Evolutionary conservation across 2,888 invertebrate species (phyloP).

Genomic region (Syrphus vitripennis): DNA sequence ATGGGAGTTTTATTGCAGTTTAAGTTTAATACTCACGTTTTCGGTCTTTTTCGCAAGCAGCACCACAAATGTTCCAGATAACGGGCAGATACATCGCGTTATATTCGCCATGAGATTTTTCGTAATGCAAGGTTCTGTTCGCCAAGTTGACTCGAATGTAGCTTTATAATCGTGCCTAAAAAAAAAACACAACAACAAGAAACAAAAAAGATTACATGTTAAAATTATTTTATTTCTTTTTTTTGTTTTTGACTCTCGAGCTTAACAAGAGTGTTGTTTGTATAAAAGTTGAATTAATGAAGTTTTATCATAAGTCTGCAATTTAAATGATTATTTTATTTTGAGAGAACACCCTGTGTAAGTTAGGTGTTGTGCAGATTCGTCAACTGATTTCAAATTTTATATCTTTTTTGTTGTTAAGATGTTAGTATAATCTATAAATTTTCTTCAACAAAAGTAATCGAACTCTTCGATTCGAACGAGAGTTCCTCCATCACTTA

Average conservation of each 20-base stretch:
- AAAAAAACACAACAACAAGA: not conserved
- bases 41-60: constrained; percentile 83
- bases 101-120: constrained; percentile 81
- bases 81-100: constrained; percentile 84
- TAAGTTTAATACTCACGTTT: constrained; percentile 80
- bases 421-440: too few species aligned
- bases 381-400: not conserved
- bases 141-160: constrained; percentile 84
- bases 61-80: constrained; percentile 85
- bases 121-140: constrained; percentile 84
- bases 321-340: not conserved
- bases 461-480: not conserved
- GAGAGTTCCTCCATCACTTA: not conserved
- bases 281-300: not conserved
- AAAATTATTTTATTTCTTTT: constrained; percentile 19
- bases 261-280: not conserved
- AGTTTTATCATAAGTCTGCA: not conserved
- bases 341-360: not conserved
- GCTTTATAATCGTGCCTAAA: constrained; percentile 80
- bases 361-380: not conserved
- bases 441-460: not conserved
- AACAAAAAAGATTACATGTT: not conserved
- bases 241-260: constrained; percentile 73
- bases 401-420: not conserved
- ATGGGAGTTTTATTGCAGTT: constrained; percentile 62